Base-by-base conservation (phyloP, 2,113 vertebrate genomes). In the Psettodes erumei region DNA sequence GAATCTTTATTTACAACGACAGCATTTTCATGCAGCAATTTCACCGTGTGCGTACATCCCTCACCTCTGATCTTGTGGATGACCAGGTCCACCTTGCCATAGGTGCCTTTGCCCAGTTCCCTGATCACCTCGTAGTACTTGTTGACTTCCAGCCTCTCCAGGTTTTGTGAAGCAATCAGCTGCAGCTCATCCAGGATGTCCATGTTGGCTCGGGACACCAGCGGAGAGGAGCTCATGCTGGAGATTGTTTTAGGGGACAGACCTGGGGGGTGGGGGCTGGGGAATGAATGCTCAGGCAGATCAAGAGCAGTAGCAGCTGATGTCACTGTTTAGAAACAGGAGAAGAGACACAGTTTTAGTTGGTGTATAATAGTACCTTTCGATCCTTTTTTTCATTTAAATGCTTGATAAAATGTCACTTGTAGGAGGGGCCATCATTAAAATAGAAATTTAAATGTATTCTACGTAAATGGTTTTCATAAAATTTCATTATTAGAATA, bases 181-280 rank as follows among this genome's bases (percentile, higher is more conserved):
- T 94, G 93, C 82, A 95, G 89, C 84, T 95, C 94, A 2, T 94
- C 95, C 84, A 95, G 88, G 54, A 94, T 94, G 90, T 95, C 93
- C 77, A 94, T 93, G 66, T 93, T 92, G 51, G 92, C 89, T 53
- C 92, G 90, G 5, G 95, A 93, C 37, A 90, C 85, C 38, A 93
- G 86, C 4, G 94, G 93, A 72, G 94, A 95, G 62, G 93, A 93
- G 60, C 89, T 95, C 95, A 95, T 95, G 68, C 13, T 88, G 67
- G 33, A 25, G 45, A 65, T n/a, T 2, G 66, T 12, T 82, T 68
- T 27, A 13, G 40, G 27, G 74, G 78, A 62, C 0, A 16, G 63
- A 80, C 68, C 65, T 12, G 27, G 19, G 38, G 4, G n/a, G 1
- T 18, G 35, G 30, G 16, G 33, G 64, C 21, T 53, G 12, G 38